Percentiles rank a stretch among this genome's conserved stretches.
Conservation (phyloP, 1,140 invertebrate genomes). For the Hetaerina americana region DNA sequence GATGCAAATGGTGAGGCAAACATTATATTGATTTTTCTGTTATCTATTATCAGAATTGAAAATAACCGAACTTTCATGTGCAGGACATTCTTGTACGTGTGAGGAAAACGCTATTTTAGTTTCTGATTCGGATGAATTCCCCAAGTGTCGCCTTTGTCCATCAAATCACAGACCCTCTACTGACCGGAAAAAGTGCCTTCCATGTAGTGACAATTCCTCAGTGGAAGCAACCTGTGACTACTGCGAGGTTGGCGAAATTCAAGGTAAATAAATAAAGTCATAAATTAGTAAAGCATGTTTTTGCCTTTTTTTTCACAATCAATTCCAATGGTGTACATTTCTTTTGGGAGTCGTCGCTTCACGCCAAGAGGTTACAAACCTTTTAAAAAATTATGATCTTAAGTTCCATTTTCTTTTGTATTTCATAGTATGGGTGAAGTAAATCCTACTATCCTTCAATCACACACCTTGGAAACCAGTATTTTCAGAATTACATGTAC, state of each 20-base stretch:
- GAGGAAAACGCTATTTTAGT: background rate
- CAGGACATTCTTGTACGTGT: background rate
- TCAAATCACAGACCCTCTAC: background rate
- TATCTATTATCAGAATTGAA: background rate
- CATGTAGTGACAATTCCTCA: background rate
- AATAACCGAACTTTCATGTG: background rate
- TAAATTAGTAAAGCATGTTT: too few relatives aligned
- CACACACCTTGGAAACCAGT: too few relatives aligned
- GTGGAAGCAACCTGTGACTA: background rate
- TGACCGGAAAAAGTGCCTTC: background rate
- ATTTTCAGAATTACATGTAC: too few relatives aligned
- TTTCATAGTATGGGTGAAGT: too few relatives aligned
- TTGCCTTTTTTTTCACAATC: too few relatives aligned
- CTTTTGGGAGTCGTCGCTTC: too few relatives aligned
- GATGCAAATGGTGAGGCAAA: background rate
- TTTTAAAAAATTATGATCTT: too few relatives aligned
- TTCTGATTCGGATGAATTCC: background rate
- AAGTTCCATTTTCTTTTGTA: too few relatives aligned
- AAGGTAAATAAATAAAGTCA: too few relatives aligned
- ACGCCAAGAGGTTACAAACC: too few relatives aligned
- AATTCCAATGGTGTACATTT: too few relatives aligned
- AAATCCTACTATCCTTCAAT: too few relatives aligned
- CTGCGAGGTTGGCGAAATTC: background rate
- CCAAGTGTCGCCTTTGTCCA: background rate
- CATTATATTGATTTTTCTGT: background rate